Evolutionary conservation across 1,140 invertebrate species (phyloP), one percentile per base, ranked within the genome.

Genomic region (Eumaeus atala): DNA sequence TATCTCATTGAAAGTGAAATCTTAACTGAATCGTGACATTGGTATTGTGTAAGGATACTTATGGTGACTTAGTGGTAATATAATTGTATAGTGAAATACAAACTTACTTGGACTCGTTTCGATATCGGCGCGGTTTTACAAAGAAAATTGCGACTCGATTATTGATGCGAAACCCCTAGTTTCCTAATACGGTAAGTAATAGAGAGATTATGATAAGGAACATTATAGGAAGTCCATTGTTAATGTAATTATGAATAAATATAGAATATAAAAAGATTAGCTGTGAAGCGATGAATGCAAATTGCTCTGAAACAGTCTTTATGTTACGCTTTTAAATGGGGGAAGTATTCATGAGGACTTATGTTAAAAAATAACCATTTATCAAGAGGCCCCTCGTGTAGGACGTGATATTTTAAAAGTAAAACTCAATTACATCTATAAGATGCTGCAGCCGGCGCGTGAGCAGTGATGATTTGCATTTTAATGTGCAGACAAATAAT

Each of bases 81-180:
- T 61, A 72, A 66, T 77, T n/a, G n/a, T n/a, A n/a, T n/a, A n/a
- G n/a, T n/a, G n/a, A n/a, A 72, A 76, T 66, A 68, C 68, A 62
- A 63, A 74, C 54, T 61, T 62, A 28, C 6, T 62, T 51, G 62
- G 70, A 81, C 75, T 72, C 21, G 70, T 78, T 74, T 78, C 74
- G 70, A 84, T 86, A 84, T 83, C 79, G 70, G 72, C 74, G 50
- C 77, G 73, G 77, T 86, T 86, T 86, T 79, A 60, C 57, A 59
- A 69, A 64, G 51, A 79, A 85, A n/a, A 84, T 73, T 83, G 83
- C 75, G 74, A 67, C 67, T 79, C 57, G 83, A 83, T 58, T 84
- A 81, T 86, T 86, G 77, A 73, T 60, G 62, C 61, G 60, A 28
- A 59, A 59, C 28, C 51, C 50, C 52, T 38, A 58, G n/a, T 67